phyloP scores from a whole-genome alignment of 2,113 vertebrate species.

The Rhinoderma darwinii region DNA sequence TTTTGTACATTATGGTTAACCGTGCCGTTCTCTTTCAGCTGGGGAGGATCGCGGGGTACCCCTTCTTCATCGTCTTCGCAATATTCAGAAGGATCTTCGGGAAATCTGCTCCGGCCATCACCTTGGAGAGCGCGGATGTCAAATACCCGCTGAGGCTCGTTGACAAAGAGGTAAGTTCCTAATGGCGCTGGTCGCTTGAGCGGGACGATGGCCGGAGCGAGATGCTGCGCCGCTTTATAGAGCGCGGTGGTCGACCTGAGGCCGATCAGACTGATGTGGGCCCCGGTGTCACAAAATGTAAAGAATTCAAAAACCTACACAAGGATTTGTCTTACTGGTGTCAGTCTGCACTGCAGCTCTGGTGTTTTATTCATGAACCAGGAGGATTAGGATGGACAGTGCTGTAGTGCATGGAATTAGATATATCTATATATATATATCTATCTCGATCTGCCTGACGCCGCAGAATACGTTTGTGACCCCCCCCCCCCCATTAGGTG shows the following conservation, averaged over 20 bases:
- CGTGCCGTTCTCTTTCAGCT: constrained; percentile 64
- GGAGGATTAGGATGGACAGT: not conserved
- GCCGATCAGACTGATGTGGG: not conserved
- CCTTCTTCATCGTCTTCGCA: constrained; percentile 68
- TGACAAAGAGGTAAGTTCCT: constrained; percentile 71
- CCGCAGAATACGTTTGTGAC: no score
- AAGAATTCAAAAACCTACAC: no score
- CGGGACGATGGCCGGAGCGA: no score
- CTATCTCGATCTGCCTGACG: no score
- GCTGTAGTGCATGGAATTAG: not conserved
- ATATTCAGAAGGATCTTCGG: constrained; percentile 69
- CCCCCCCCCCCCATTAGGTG: no score
- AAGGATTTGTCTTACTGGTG: not conserved
- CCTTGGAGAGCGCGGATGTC: constrained; percentile 73
- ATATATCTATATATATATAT: no score
- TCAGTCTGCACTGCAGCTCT: not conserved
- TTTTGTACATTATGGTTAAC: not conserved
- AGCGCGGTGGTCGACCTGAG: not conserved
- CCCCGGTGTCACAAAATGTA: no score
- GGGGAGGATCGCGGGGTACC: constrained; percentile 66
- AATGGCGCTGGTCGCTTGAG: not conserved
- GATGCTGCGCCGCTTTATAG: no score
- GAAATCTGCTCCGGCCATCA: constrained; percentile 69
- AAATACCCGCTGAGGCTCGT: constrained; percentile 76
- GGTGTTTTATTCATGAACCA: no score